Evolutionary conservation across 2,888 invertebrate species (phyloP), one percentile per base, ranked within the genome.

Genomic region (Xestia rhomboidea): DNA sequence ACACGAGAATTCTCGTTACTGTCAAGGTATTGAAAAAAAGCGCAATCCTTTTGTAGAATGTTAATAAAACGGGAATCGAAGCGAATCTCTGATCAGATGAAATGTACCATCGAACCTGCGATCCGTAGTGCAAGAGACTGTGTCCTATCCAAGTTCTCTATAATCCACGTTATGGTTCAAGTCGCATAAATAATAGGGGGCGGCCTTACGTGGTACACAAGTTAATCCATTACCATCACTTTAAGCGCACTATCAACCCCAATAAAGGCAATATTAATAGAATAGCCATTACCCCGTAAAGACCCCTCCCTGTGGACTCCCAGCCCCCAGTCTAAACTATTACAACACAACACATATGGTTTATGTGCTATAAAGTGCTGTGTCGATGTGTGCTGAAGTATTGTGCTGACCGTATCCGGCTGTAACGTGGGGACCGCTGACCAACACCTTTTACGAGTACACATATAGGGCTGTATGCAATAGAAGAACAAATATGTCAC

Each of bases 351-450:
- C n/a, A n/a, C 57, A 44, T 24, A 60, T 68, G 57, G 73, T 74
- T 79, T 71, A 79, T 64, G 62, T 57, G 1, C 74, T 49, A 82
- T 79, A 82, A 82, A 82, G 71, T 51, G 54, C 34, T 51, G 46
- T 30, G 21, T 21, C 62, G 21, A 34, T 68, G 68, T 77, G 64
- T 77, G 60, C 38, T 30, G 75, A 13, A 38, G 66, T 41, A 49
- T 38, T 73, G 72, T 77, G 66, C 57, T 51, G 66, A 72, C 49
- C 72, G 49, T 38, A 49, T 10, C 10, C 24, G 21, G 57, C 54
- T 15, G 75, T 63, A 21, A 30, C n/a, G 13, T 34, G 60, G 13
- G 57, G 18, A 24, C 15, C 73, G 66, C 49, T 60, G 71, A 41
- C 62, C 13, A 34, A 44, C 41, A 38, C n/a, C 27, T 78, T 79